Conservation (phyloP, 2,113 vertebrate genomes). For the Menidia beryllina region DNA sequence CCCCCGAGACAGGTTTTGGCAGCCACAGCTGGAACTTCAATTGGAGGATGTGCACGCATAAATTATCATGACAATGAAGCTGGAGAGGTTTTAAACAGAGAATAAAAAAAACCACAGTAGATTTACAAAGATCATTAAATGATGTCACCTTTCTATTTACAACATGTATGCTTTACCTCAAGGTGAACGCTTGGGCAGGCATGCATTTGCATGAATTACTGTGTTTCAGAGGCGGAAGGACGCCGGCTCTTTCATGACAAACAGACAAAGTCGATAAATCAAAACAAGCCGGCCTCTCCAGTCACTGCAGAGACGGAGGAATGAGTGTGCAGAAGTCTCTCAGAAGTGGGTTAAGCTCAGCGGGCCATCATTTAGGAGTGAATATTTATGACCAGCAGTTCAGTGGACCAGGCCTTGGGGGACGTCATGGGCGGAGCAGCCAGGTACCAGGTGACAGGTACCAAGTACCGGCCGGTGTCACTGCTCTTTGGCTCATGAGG, state of each 20-base stretch:
- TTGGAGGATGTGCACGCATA: slow-evolving; percentile 65
- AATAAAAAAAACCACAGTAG: slow-evolving; percentile 65
- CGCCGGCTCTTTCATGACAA: slow-evolving; percentile 62
- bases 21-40: slow-evolving; percentile 62
- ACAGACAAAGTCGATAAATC: slow-evolving; percentile 83
- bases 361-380: slow-evolving; percentile 69
- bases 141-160: slow-evolving; percentile 80
- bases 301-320: slow-evolving; percentile 59
- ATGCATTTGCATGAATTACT: slow-evolving; percentile 84
- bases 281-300: slow-evolving; percentile 67
- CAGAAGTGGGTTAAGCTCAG: slow-evolving; percentile 45
- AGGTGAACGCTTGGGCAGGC: slow-evolving; percentile 79
- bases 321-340: slow-evolving; percentile 32
- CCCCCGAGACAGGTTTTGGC: slow-evolving; percentile 51
- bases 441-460: not conserved
- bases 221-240: slow-evolving; percentile 75
- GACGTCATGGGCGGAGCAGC: slow-evolving; percentile 59
- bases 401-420: slow-evolving; percentile 54
- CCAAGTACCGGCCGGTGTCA: no score
- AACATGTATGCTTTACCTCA: slow-evolving; percentile 79
- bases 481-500: no score
- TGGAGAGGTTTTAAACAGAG: slow-evolving; percentile 57
- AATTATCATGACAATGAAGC: slow-evolving; percentile 74
- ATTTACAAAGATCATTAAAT: slow-evolving; percentile 80
- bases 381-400: slow-evolving; percentile 79